Percentiles rank a stretch among this genome's conserved stretches.
These are phyloP conservation scores for Zaprionus kolodkinae DNA, from an alignment of 1,140 invertebrate genomes.

Conservation along the genomic window DNA sequence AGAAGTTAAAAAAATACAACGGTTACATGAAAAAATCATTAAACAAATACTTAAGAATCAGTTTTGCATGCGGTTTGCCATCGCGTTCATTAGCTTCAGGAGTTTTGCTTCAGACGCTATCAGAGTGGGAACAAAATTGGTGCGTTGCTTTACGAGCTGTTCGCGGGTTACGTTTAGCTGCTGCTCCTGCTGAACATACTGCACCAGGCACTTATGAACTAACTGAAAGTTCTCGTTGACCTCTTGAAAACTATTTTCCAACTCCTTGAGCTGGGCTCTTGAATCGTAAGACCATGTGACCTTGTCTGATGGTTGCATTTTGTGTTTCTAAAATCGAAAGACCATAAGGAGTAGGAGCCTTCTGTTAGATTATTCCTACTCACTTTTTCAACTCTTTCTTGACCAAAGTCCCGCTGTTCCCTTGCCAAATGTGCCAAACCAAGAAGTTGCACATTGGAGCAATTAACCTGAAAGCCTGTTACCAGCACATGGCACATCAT, in stretches of 20 bases:
- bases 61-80: constrained; percentile 12
- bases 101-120: constrained; percentile 41
- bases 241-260: constrained; percentile 31
- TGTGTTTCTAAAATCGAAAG: neutral
- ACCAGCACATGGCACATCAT: constrained; percentile 40
- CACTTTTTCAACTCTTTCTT: constrained; percentile 7
- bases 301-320: neutral
- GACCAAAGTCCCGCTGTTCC: constrained; percentile 6
- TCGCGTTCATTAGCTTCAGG: constrained; percentile 7
- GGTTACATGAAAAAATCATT: neutral
- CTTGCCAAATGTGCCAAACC: constrained; percentile 42
- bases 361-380: neutral
- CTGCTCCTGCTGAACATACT: constrained; percentile 45
- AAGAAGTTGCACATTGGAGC: constrained; percentile 37
- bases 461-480: constrained; percentile 29
- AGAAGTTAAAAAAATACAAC: neutral
- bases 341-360: no score
- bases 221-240: constrained; percentile 36
- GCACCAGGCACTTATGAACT: constrained; percentile 31
- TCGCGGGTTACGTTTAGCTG: constrained; percentile 33
- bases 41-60: neutral
- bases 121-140: constrained; percentile 33
- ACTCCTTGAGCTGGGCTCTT: neutral
- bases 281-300: neutral
- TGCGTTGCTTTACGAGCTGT: constrained; percentile 22